Base-by-base conservation (phyloP, 1,140 invertebrate genomes). In the Ips typographus region DNA sequence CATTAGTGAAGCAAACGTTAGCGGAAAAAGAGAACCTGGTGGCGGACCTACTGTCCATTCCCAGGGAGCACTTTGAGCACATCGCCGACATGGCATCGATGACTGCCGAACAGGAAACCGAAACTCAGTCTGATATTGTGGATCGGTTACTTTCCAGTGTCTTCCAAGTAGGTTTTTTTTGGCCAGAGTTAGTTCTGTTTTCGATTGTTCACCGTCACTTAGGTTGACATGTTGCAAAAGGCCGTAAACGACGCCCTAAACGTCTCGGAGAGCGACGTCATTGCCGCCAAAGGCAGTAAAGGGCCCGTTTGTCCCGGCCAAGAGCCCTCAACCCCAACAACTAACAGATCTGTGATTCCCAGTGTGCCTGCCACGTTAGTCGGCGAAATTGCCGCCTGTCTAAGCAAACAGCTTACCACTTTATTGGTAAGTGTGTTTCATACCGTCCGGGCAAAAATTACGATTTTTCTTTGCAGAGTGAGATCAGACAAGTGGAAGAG, bases 41-140 rank as follows among this genome's bases (percentile, higher is more conserved):
- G 69, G 90, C 89, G 69, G 90, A 91, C 78, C 87, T 93, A 72
- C 83, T 92, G 72, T 87, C 90, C 80, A 87, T 93, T 77, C 89
- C 91, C 43, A 83, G 85, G 71, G 87, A 89, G 74, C 87, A 90
- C 71, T 88, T 88, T 74, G 85, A 89, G 64, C 84, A 85, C 71
- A 86, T 89, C 64, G 84, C 85, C 22, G 89, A 91, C 71, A 85
- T 89, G 76, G 86, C 86, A 7, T 82, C 83, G 67, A 85, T 79
- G 70, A 79, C 75, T 2, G 40, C 41, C n/a, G n/a, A 8, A 8
- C 4, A 6, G 44, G 53, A 65, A 40, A 65, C 36, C 22, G 37
- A 53, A 36, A 6, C 51, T 6, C 3, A 3, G 8, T 68, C 66
- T 5, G 69, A 71, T 42, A 71, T 71, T 36, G 60, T 61, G 55